These are phyloP conservation scores for Sebastes matsubarae DNA, from an alignment of 2,797 vertebrate species.

Conservation along the genomic window DNA sequence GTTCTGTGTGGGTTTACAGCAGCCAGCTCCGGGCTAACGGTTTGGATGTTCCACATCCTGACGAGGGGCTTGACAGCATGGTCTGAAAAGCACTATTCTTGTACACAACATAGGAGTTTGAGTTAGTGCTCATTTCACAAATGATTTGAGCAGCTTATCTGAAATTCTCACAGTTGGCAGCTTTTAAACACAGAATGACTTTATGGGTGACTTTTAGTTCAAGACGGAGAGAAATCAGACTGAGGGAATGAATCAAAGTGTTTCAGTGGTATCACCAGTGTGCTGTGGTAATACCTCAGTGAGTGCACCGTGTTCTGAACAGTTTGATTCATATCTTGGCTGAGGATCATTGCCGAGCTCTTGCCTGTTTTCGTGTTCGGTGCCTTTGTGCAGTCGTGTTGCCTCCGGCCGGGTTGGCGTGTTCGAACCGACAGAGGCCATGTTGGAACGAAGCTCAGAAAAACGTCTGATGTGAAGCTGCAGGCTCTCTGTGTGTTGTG, in stretches of 20 bases:
- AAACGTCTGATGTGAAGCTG: constrained; percentile 33
- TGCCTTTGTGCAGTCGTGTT: constrained; percentile 18
- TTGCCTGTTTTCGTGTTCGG: constrained; percentile 1
- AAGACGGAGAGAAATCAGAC: neutral
- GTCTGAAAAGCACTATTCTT: neutral
- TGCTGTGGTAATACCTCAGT: neutral
- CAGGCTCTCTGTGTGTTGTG: constrained; percentile 22
- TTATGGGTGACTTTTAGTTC: neutral
- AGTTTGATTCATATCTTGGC: constrained; percentile 31
- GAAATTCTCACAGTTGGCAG: neutral
- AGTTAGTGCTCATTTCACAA: neutral
- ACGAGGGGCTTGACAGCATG: neutral
- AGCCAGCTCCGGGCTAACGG: neutral
- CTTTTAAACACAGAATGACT: constrained; percentile 2
- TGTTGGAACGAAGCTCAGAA: constrained; percentile 33
- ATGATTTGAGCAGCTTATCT: neutral
- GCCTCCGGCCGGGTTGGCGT: constrained; percentile 35
- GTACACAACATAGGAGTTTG: neutral
- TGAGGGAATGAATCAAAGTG: neutral
- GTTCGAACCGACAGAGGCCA: constrained; percentile 41
- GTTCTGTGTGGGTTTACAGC: neutral
- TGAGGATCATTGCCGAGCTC: neutral
- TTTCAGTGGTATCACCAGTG: neutral
- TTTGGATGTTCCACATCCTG: neutral
- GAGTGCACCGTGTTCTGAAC: neutral